Evolutionary conservation across 2,113 vertebrate genomes (phyloP).

Genomic region (Procavia capensis): DNA sequence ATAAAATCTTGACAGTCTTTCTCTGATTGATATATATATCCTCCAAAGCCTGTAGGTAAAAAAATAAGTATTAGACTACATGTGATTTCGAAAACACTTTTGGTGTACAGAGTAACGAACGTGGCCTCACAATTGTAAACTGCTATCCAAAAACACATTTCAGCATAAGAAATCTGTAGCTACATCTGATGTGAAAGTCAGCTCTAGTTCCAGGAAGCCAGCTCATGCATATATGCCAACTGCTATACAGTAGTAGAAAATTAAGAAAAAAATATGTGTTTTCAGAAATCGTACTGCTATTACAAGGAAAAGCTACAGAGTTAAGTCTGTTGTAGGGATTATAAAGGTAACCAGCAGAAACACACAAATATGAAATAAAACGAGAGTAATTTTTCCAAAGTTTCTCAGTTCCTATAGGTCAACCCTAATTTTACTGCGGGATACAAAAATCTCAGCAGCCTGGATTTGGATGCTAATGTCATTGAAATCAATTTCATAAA

Average conservation of each 20-base stretch:
- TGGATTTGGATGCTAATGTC: background rate
- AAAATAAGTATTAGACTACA: background rate
- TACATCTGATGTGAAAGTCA: background rate
- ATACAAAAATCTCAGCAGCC: background rate
- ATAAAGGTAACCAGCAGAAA: background rate
- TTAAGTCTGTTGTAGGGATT: background rate
- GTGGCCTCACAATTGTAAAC: background rate
- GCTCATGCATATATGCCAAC: background rate
- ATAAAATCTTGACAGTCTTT: constrained; percentile 91
- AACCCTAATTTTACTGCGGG: background rate
- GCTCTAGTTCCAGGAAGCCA: background rate
- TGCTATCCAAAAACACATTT: background rate
- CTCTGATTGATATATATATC: constrained; percentile 93
- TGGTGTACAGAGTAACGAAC: background rate
- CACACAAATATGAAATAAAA: constrained; percentile 22
- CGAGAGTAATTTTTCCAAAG: background rate
- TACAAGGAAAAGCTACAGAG: background rate
- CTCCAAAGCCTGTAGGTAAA: constrained; percentile 93
- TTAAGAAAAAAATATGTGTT: background rate
- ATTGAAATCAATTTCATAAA: background rate
- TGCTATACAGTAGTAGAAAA: background rate
- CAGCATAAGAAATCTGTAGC: background rate
- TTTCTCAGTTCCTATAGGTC: background rate
- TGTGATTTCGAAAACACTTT: background rate
- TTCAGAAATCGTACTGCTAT: background rate